A percentile compares a stretch with the other conserved stretches of the same genome.
These are phyloP conservation scores for Heteropelma amictum DNA, from an alignment of 2,888 invertebrate species.

Conservation along the genomic window DNA sequence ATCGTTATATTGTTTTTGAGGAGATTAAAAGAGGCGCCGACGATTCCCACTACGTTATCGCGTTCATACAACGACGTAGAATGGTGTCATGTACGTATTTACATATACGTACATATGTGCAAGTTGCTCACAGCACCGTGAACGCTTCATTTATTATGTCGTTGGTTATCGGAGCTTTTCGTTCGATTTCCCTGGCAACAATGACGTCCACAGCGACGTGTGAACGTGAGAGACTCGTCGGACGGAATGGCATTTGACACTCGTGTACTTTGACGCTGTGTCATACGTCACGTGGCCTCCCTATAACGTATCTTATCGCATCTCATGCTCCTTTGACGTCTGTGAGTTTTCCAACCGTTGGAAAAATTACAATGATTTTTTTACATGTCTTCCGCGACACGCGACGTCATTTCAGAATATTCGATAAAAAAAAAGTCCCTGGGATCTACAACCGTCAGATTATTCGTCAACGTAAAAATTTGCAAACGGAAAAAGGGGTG, in stretches of 20 bases:
- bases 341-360: too few relatives aligned
- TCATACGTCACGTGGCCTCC: slow-evolving; percentile 71
- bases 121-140: slow-evolving; percentile 58
- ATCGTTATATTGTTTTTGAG: too few relatives aligned
- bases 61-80: slow-evolving; percentile 13
- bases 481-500: slow-evolving; percentile 9
- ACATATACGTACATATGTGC: neutral
- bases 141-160: slow-evolving; percentile 79
- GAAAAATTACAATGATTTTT: too few relatives aligned
- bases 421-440: too few relatives aligned
- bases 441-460: too few relatives aligned
- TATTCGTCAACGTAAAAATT: neutral
- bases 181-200: slow-evolving; percentile 79
- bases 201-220: slow-evolving; percentile 67
- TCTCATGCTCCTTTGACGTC: too few relatives aligned
- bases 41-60: neutral
- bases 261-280: slow-evolving; percentile 66
- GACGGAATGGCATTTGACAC: slow-evolving; percentile 61
- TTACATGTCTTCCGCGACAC: too few relatives aligned
- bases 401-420: too few relatives aligned
- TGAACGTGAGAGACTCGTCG: slow-evolving; percentile 56
- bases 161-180: slow-evolving; percentile 78
- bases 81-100: too few relatives aligned
- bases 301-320: too few relatives aligned
- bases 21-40: too few relatives aligned